A percentile compares a stretch with the other conserved stretches of the same genome.
These are phyloP conservation scores for Drosophila kikkawai DNA, from an alignment of 1,140 invertebrate species.

Conservation along the genomic window DNA sequence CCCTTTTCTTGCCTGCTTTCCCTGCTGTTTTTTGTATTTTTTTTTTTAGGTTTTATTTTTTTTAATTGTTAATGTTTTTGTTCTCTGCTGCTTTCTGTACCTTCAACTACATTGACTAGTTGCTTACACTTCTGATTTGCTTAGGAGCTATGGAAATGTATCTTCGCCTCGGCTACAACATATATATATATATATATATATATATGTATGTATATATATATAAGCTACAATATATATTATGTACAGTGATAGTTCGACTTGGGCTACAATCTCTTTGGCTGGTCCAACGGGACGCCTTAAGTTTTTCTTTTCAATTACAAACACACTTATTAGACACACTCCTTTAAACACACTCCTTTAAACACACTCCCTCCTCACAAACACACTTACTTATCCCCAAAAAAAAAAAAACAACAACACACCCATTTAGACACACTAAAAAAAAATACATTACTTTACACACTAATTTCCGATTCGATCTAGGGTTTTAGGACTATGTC, in stretches of 20 bases:
- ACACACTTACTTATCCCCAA: neutral
- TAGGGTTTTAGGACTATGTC: conserved; percentile 44
- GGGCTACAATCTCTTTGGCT: conserved; percentile 19
- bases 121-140: conserved; percentile 29
- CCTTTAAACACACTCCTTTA: neutral
- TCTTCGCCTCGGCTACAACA: conserved; percentile 22
- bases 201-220: neutral
- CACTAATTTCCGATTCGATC: conserved; percentile 38
- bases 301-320: neutral
- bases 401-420: neutral
- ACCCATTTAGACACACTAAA: conserved; percentile 9
- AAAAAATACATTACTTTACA: conserved; percentile 28
- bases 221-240: conserved; percentile 37
- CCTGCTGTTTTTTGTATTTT: neutral
- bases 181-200: neutral
- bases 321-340: conserved; percentile 6
- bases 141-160: conserved; percentile 71
- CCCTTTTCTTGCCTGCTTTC: neutral
- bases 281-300: conserved; percentile 31
- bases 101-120: conserved; percentile 63
- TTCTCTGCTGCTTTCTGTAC: neutral
- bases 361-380: neutral
- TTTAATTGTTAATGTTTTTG: neutral
- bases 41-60: conserved; percentile 1
- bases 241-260: conserved; percentile 57